Evolutionary conservation across 2,113 vertebrate genomes (phyloP), one percentile per base, ranked within the genome.

Genomic region (Grammomys dolichurus): DNA sequence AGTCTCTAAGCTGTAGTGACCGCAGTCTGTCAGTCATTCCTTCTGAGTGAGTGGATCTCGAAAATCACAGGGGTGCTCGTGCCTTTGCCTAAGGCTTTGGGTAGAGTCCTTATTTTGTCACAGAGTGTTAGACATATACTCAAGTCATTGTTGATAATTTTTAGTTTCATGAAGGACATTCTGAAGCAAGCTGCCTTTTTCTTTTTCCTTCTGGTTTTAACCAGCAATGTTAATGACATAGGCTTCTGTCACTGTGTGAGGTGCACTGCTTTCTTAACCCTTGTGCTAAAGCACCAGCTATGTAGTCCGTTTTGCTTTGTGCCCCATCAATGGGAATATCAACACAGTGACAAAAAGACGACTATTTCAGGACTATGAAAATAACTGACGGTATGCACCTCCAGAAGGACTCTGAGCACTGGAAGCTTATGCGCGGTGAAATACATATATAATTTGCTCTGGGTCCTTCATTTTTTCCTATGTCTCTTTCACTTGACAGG

Each of bases 91-190:
- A 80, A 9, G 91, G 40, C 43, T 87, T 95, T 90, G 31, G 75
- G 26, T 51, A 56, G 88, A 77, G 91, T 95, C 95, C 60, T 31
- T 89, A 5, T 91, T 96, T 89, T 96, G 94, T 95, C n/a, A 72
- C 75, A 89, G 65, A 94, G 58, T 94, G 87, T 89, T 96, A 91
- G 60, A 89, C 7, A 17, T 63, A 2, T 89, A 91, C 11, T 93
- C 48, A 63, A 89, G 33, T n/a, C 92, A 6, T 94, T 90, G 70
- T 94, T 72, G 78, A 48, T 91, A 78, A 87, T 80, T 95, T 92
- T 96, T 92, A 93, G 9, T 95, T 93, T 95, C 10, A 91, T 94
- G 73, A 94, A 95, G 77, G 76, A 36, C 60, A 76, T 91, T 86
- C 58, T 93, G 76, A 94, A 85, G 13, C 80, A 65, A 94, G 7